Percentiles rank a stretch among this genome's conserved stretches.
These are phyloP conservation scores for Mythimna vitellina DNA, from an alignment of 2,888 invertebrate species.

Conservation along the genomic window DNA sequence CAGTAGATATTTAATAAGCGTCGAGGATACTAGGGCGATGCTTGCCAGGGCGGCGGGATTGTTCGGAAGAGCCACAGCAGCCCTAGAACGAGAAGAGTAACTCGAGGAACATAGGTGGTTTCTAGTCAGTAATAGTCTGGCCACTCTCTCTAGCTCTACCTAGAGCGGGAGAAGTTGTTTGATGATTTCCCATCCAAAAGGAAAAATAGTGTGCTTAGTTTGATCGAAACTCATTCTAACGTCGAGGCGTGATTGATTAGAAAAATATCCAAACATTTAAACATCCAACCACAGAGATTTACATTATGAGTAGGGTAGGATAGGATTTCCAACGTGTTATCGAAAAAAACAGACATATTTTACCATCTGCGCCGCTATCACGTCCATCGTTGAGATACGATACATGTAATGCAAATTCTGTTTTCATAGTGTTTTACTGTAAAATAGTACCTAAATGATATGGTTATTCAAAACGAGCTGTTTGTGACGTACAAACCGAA, in stretches of 20 bases:
- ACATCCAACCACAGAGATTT: not conserved
- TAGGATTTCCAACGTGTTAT: not conserved
- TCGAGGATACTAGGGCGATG: too few species aligned
- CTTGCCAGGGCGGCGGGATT: too few species aligned
- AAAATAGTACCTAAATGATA: not conserved
- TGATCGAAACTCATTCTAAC: not conserved
- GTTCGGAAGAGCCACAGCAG: too few species aligned
- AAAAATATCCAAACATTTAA: not conserved
- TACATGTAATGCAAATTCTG: not conserved
- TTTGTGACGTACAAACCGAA: not conserved
- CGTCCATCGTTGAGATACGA: not conserved
- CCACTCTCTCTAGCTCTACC: too few species aligned
- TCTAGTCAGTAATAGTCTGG: too few species aligned
- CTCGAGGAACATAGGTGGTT: too few species aligned
- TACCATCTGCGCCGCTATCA: conserved; percentile 15
- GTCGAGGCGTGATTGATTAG: not conserved
- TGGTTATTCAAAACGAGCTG: not conserved
- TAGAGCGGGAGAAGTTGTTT: too few species aligned
- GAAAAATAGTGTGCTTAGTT: not conserved
- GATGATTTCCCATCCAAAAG: too few species aligned
- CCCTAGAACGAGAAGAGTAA: too few species aligned
- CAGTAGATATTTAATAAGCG: too few species aligned
- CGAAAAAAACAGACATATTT: not conserved
- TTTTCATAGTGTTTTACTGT: not conserved
- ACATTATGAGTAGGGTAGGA: not conserved